Evolutionary conservation across 2,888 invertebrate species (phyloP).

Genomic region (Apamea crenata): DNA sequence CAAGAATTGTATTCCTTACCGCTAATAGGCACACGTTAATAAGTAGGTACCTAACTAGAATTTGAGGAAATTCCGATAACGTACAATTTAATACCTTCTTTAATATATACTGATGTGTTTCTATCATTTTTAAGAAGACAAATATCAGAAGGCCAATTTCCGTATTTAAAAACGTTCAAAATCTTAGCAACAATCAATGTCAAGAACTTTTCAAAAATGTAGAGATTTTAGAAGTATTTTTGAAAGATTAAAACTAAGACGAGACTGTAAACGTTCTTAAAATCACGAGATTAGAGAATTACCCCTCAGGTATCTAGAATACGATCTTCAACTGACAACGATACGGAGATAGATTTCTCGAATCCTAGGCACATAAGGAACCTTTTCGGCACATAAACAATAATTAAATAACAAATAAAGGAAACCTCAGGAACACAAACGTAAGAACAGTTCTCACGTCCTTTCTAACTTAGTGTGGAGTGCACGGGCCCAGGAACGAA

Average conservation of each 20-base stretch:
- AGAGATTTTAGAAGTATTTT: background rate
- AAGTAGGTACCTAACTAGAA: background rate
- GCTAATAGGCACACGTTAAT: background rate
- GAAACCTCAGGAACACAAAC: constrained; percentile 67
- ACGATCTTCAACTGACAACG: background rate
- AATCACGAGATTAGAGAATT: background rate
- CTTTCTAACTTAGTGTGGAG: constrained; percentile 73
- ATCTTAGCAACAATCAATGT: background rate
- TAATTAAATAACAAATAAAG: constrained; percentile 72
- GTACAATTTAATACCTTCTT: background rate
- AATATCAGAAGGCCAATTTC: background rate
- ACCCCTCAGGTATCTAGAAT: background rate
- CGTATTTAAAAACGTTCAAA: too few relatives aligned
- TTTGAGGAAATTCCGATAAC: constrained; percentile 12
- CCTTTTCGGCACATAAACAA: constrained; percentile 61
- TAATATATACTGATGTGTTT: background rate
- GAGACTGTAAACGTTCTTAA: background rate
- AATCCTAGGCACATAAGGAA: background rate
- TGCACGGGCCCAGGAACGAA: constrained; percentile 75
- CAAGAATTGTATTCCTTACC: constrained; percentile 32
- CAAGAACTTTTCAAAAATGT: background rate
- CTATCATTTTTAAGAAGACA: background rate
- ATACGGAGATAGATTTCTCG: constrained; percentile 7
- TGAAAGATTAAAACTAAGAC: background rate
- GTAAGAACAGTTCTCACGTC: constrained; percentile 65